A percentile compares a stretch with the other conserved stretches of the same genome.
phyloP scores from a whole-genome alignment of 1,140 invertebrate species.

The Drosophila truncata region DNA sequence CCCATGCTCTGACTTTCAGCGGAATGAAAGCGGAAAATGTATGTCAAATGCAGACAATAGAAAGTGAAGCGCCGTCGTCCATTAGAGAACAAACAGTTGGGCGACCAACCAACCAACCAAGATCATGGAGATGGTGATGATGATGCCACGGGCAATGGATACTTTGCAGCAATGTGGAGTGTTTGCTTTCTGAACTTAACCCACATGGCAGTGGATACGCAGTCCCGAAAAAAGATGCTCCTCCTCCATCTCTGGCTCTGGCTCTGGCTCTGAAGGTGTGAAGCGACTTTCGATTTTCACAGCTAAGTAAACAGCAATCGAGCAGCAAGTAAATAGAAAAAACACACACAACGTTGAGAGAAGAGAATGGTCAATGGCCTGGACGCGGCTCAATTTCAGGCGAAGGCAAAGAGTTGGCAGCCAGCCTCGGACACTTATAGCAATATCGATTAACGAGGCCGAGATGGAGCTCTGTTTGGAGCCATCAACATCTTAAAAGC shows the following conservation, averaged over 20 bases:
- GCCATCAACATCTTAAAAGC: slow-evolving; percentile 9
- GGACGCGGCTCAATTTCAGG: slow-evolving; percentile 73
- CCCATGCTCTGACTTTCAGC: slow-evolving; percentile 27
- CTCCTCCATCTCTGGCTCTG: neutral
- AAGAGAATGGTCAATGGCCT: slow-evolving; percentile 48
- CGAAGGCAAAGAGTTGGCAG: slow-evolving; percentile 65
- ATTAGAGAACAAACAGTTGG: slow-evolving; percentile 66
- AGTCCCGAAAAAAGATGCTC: slow-evolving; percentile 27
- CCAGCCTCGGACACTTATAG: slow-evolving; percentile 30
- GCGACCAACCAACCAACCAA: slow-evolving; percentile 18
- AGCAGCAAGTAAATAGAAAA: slow-evolving; percentile 53
- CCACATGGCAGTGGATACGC: slow-evolving; percentile 48
- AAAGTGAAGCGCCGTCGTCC: slow-evolving; percentile 72
- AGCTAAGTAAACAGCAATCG: slow-evolving; percentile 75
- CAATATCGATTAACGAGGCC: slow-evolving; percentile 74
- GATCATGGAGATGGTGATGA: slow-evolving; percentile 32
- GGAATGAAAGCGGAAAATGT: slow-evolving; percentile 53
- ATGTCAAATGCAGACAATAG: slow-evolving; percentile 71
- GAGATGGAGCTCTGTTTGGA: slow-evolving; percentile 63
- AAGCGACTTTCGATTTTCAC: slow-evolving; percentile 80
- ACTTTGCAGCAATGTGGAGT: slow-evolving; percentile 55
- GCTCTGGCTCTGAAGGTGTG: slow-evolving; percentile 66
- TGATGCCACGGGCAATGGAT: slow-evolving; percentile 56
- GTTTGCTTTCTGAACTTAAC: slow-evolving; percentile 78
- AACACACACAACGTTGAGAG: slow-evolving; percentile 4